Evolutionary conservation across 2,888 invertebrate genomes (phyloP), one percentile per base, ranked within the genome.

Genomic region (Synanthedon formicaeformis): DNA sequence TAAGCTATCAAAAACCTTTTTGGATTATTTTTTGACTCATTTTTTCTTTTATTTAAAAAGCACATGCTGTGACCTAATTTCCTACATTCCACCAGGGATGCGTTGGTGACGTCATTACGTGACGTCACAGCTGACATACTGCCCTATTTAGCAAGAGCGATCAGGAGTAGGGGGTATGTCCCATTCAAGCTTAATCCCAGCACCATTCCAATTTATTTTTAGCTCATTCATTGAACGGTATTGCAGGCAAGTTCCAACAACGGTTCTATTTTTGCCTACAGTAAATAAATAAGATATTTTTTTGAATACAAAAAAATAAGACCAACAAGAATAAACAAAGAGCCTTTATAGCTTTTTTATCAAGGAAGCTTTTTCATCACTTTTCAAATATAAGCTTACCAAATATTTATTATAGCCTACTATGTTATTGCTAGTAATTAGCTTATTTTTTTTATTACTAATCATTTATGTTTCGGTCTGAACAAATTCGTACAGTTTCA

Each of bases 81-180:
- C 68, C 69, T 56, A 60, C 59, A 57, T 73, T 64, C 73, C 6
- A 77, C 75, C 76, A 73, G 73, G 72, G 73, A 80, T 78, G 79
- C 76, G 78, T 68, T 58, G 50, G 69, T 82, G 83, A 83, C 85
- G 85, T 83, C 74, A 72, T 54, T 48, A 41, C 51, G 61, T 68
- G 67, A 83, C 85, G 86, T 81, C 79, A 81, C 74, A 34, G 57
- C 52, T 76, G 84, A 75, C 85, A 84, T 75, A 72, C 62, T 86
- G 83, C 62, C 86, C 86, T 72, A 82, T 78, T 75, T 77, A 58
- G 52, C 40, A 62, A 54, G 57, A 56, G 60, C 62, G 23, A 23
- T 23, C 23, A 23, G 60, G 27, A 27, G 4, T 14, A 18, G 66
- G 69, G 67, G 71, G 50, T 63, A 66, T 60, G 66, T 60, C 70